Evolutionary conservation across 2,888 invertebrate species (phyloP).

Genomic region (Myopa tessellatipennis): DNA sequence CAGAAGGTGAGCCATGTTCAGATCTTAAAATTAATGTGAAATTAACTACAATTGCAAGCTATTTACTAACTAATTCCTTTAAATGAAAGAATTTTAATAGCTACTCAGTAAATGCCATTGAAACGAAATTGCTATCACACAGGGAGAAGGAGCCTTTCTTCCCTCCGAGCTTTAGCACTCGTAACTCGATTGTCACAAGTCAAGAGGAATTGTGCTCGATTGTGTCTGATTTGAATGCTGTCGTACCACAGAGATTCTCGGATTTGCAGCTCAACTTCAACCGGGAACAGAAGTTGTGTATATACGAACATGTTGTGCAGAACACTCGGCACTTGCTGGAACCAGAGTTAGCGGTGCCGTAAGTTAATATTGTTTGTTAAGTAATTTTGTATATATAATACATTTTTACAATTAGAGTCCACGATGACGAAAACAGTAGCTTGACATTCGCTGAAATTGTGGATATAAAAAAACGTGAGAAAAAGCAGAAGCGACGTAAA

Average conservation of each 20-base stretch:
- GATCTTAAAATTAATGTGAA: background rate
- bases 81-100: slow-evolving; percentile 43
- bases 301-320: slow-evolving; percentile 59
- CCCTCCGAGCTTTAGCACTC: slow-evolving; percentile 48
- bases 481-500: slow-evolving; percentile 56
- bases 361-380: slow-evolving; percentile 40
- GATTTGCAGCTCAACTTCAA: slow-evolving; percentile 57
- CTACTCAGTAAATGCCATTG: slow-evolving; percentile 37
- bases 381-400: background rate
- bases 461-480: slow-evolving; percentile 57
- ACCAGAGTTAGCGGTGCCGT: slow-evolving; percentile 51
- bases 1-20: slow-evolving; percentile 46
- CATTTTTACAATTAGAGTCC: slow-evolving; percentile 4
- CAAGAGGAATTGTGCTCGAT: slow-evolving; percentile 47
- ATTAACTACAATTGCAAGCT: too few species aligned
- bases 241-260: slow-evolving; percentile 53
- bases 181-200: slow-evolving; percentile 52
- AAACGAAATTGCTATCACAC: background rate
- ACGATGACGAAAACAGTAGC: slow-evolving; percentile 44
- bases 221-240: slow-evolving; percentile 39
- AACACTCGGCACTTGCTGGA: slow-evolving; percentile 52
- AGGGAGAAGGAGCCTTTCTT: slow-evolving; percentile 38
- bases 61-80: slow-evolving; percentile 1
- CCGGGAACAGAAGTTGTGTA: slow-evolving; percentile 53
- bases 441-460: slow-evolving; percentile 61